Evolutionary conservation across 2,888 invertebrate species (phyloP), one percentile per base, ranked within the genome.

Genomic region (Watsonalla binaria): DNA sequence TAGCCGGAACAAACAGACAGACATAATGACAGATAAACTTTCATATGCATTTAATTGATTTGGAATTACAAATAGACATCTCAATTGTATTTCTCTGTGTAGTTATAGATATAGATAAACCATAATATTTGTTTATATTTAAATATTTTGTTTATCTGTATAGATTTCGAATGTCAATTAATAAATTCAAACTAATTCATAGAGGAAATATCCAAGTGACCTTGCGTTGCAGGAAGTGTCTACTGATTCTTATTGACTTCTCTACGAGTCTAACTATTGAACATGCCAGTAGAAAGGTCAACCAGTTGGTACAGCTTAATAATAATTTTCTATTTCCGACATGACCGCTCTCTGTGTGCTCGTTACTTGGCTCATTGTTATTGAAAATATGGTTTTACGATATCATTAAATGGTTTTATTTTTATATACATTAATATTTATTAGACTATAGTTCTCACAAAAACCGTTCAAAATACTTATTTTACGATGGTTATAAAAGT

Each of bases 211-310:
- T 65, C 57, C 57, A 58, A 52, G 51, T 62, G 72, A 63, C 81
- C 81, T 80, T 78, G 73, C 61, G 47, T 47, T 45, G 54, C 63
- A 80, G 81, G 80, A 82, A 81, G 66, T 72, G 60, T 64, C 72
- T 68, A 68, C 58, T 68, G 65, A 71, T 71, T 70, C 60, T 57
- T 72, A 67, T 72, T 68, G 70, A 68, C 65, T 63, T 66, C 63
- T 72, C 60, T 57, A 60, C 58, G 62, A 70, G 74, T 73, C 70
- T 42, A 42, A 68, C 69, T 65, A 62, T 63, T 68, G 54, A 61
- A 66, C 70, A 70, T 67, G 71, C 67, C 65, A 68, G 73, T 71
- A 72, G 74, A 78, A 80, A 80, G 80, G 81, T 79, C 80, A 76
- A 62, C 72, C 52, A 54, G 69, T 71, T 8, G 37, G 15, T 37